phyloP scores from a whole-genome alignment of 2,113 vertebrate genomes.

The Plotosus lineatus region DNA sequence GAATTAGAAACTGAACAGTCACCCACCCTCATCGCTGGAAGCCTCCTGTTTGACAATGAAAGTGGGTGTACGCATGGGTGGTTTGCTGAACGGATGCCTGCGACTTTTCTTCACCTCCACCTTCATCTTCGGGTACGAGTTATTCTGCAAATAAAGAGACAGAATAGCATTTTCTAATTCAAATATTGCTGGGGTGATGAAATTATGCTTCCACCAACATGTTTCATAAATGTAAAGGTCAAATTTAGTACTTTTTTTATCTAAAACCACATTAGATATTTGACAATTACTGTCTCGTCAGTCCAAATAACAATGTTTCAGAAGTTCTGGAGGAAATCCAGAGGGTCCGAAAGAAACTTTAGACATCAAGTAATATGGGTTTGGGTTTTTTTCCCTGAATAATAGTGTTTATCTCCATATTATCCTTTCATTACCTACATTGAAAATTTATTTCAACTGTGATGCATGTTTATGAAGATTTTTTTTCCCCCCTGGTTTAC shows the following conservation, averaged over 20 bases:
- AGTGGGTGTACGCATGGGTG: conserved; percentile 84
- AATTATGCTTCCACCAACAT: background rate
- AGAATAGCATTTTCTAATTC: background rate
- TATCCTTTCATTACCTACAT: background rate
- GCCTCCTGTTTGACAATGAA: conserved; percentile 91
- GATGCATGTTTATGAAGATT: background rate
- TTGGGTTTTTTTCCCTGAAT: background rate
- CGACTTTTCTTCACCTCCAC: conserved; percentile 94
- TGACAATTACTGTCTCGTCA: background rate
- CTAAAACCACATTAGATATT: background rate
- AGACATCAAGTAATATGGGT: background rate
- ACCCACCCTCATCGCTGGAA: conserved; percentile 84
- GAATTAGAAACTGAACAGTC: too few relatives aligned
- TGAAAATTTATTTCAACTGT: background rate
- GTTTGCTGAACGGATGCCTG: conserved; percentile 89
- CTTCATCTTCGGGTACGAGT: conserved; percentile 83
- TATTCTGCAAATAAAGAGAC: conserved; percentile 61
- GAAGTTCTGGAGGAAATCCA: background rate
- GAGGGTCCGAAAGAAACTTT: background rate
- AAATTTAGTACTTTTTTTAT: background rate
- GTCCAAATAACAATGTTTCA: background rate
- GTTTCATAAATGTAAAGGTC: background rate
- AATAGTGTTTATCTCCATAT: background rate
- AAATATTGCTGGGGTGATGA: background rate
- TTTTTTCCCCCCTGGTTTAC: background rate